A percentile compares a stretch with the other conserved stretches of the same genome.
These are phyloP conservation scores for Drosophila dives DNA, from an alignment of 2,888 invertebrate genomes.

Conservation along the genomic window DNA sequence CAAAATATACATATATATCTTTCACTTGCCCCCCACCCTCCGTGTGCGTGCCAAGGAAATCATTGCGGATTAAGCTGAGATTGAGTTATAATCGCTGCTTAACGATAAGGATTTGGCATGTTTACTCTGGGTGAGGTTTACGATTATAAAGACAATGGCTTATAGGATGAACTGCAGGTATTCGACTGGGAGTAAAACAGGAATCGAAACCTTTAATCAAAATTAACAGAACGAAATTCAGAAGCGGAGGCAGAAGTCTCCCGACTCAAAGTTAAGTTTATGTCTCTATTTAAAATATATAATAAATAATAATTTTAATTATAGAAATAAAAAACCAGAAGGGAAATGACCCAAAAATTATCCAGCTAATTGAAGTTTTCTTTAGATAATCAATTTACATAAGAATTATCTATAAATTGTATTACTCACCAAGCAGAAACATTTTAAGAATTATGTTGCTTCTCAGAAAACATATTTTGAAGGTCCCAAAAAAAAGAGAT, in stretches of 20 bases:
- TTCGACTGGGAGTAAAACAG: neutral
- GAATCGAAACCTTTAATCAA: too few relatives aligned
- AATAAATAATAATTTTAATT: too few relatives aligned
- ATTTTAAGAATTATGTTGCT: too few relatives aligned
- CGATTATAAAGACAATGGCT: constrained; percentile 1
- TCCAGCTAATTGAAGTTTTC: rapidly evolving
- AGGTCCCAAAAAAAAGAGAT: neutral
- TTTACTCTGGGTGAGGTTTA: neutral
- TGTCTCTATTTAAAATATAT: too few relatives aligned
- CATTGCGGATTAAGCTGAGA: constrained; percentile 41
- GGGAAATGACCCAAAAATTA: neutral
- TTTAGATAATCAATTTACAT: neutral
- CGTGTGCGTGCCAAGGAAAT: constrained; percentile 47
- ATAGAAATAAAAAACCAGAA: neutral
- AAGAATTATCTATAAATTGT: neutral
- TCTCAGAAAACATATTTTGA: neutral
- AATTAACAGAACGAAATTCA: too few relatives aligned
- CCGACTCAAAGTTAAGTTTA: too few relatives aligned
- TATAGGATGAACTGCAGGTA: neutral
- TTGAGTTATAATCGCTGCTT: constrained; percentile 42
- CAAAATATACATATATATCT: constrained; percentile 43
- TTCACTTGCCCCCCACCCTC: constrained; percentile 16
- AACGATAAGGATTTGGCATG: constrained; percentile 2
- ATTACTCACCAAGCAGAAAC: neutral
- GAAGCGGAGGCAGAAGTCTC: too few relatives aligned